Conservation (phyloP, 30 jellyfish, hydroid and myxozoan species). For the Mastigias papua region DNA sequence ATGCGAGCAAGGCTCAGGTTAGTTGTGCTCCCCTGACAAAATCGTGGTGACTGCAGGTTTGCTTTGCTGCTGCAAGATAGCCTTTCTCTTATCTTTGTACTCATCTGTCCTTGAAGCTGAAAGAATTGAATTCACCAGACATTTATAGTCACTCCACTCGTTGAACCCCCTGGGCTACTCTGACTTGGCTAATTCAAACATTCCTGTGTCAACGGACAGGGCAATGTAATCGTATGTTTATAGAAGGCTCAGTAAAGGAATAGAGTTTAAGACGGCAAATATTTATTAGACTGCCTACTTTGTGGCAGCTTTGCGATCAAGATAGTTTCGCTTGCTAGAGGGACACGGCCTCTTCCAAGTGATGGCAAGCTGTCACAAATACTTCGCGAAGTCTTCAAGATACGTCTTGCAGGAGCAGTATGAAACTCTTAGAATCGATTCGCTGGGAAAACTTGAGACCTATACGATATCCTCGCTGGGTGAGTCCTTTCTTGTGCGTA, state of each 20-base stretch:
- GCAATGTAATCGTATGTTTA: not conserved
- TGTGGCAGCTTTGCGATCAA: too few species aligned
- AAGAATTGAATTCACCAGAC: not conserved
- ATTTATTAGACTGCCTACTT: not conserved
- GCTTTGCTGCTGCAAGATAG: not conserved
- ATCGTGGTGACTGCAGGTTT: not conserved
- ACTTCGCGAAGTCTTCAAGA: conserved; percentile 42
- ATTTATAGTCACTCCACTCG: not conserved
- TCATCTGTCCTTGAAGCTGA: too few species aligned
- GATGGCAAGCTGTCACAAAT: conserved; percentile 31
- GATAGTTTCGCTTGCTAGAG: not conserved
- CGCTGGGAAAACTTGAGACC: conserved; percentile 14
- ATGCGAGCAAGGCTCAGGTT: too few species aligned
- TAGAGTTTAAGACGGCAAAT: not conserved
- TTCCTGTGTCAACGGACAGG: not conserved
- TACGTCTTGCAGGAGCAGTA: conserved; percentile 48
- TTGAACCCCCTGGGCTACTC: not conserved
- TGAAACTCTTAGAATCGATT: conserved; percentile 35
- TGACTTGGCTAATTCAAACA: not conserved
- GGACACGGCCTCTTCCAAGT: not conserved
- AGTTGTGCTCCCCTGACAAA: too few species aligned
- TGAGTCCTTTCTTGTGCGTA: not conserved
- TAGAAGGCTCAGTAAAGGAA: not conserved
- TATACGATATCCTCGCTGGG: not conserved
- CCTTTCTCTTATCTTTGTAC: too few species aligned